These are phyloP conservation scores for Seriola aureovittata DNA, from an alignment of 2,113 vertebrate species.

Conservation along the genomic window DNA sequence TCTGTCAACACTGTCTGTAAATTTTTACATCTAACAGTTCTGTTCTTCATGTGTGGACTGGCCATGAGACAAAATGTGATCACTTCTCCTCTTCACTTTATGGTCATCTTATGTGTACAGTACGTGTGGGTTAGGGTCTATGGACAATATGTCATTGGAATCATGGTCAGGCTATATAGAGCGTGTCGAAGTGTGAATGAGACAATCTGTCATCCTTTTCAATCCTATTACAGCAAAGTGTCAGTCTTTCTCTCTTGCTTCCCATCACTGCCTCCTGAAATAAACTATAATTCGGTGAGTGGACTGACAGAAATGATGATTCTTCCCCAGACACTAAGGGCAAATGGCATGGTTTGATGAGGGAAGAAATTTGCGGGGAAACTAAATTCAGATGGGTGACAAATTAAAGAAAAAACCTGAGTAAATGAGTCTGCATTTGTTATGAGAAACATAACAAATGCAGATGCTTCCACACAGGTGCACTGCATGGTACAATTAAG, in stretches of 20 bases:
- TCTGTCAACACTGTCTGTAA: neutral
- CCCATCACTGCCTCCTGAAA: conserved; percentile 52
- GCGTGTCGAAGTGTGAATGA: conserved; percentile 70
- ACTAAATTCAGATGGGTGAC: neutral
- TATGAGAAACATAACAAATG: too few species aligned
- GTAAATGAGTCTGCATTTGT: too few species aligned
- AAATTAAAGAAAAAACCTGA: too few species aligned
- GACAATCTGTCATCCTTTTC: conserved; percentile 73
- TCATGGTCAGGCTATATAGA: conserved; percentile 64
- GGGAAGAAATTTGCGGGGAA: neutral
- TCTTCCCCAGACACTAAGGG: neutral
- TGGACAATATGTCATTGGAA: conserved; percentile 59
- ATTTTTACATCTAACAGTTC: neutral
- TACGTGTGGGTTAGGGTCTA: conserved; percentile 14
- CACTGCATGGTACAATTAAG: too few species aligned
- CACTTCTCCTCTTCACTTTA: conserved; percentile 20
- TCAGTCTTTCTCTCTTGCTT: conserved; percentile 54
- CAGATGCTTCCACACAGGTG: too few species aligned
- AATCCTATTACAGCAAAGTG: conserved; percentile 65
- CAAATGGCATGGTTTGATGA: neutral
- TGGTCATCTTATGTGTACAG: conserved; percentile 21
- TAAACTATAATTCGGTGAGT: conserved; percentile 41
- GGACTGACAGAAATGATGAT: conserved; percentile 34
- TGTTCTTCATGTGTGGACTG: neutral
- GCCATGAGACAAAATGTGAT: conserved; percentile 12